Evolutionary conservation across 2,113 vertebrate species (phyloP).

Genomic region (Tretioscincus oriximinensis): DNA sequence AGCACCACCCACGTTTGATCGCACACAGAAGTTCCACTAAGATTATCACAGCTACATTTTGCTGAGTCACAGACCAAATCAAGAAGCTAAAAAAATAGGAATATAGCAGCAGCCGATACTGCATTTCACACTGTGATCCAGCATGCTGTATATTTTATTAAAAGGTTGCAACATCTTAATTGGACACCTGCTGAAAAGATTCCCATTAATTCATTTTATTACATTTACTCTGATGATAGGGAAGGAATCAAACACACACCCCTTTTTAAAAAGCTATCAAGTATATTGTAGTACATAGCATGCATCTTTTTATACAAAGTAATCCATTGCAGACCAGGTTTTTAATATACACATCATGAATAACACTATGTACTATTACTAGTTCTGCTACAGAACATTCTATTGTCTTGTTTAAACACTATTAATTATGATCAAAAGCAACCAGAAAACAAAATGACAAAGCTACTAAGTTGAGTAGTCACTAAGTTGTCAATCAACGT

Average conservation of each 20-base stretch:
- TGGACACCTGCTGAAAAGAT: conserved; percentile 22
- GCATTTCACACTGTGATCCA: conserved; percentile 26
- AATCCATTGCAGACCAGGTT: not conserved
- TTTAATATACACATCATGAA: not conserved
- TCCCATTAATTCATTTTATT: not conserved
- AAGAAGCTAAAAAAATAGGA: conserved; percentile 35
- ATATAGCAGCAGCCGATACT: conserved; percentile 30
- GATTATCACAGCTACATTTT: conserved; percentile 38
- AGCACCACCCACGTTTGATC: conserved; percentile 33
- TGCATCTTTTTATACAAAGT: not conserved
- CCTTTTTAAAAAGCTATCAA: not conserved
- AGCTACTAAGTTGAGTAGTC: not conserved
- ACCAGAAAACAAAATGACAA: conserved; percentile 29
- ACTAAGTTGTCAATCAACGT: conserved; percentile 2
- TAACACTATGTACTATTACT: not conserved
- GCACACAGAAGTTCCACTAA: conserved; percentile 23
- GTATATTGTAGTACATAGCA: not conserved
- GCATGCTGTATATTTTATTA: conserved; percentile 5
- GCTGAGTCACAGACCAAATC: conserved; percentile 64
- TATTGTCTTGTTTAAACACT: not conserved
- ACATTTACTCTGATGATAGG: not conserved
- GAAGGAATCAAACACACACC: no score
- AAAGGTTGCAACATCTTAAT: conserved; percentile 4
- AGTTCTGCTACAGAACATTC: not conserved
- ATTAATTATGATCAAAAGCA: conserved; percentile 11